Base-by-base conservation (phyloP, 92 coral and sea anemone genomes). In the Desmophyllum pertusum region DNA sequence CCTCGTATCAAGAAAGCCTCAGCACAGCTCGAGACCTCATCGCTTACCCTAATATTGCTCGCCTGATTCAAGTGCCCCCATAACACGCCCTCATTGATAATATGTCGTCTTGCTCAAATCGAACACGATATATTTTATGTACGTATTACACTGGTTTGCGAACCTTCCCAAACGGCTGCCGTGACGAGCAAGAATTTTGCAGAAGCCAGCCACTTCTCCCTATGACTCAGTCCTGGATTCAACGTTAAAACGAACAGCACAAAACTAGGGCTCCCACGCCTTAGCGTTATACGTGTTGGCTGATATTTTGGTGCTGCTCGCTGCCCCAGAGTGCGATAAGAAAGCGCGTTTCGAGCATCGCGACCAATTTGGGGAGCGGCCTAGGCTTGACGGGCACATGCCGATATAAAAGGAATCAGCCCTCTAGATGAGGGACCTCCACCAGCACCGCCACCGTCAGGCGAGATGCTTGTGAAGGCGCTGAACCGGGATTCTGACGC, bases 201-300 rank as follows among this genome's bases (percentile, higher is more conserved):
- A n/a, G n/a, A n/a, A n/a, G n/a, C n/a, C n/a, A n/a, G n/a, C n/a
- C n/a, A n/a, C n/a, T n/a, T n/a, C n/a, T n/a, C n/a, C n/a, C n/a
- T n/a, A n/a, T n/a, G n/a, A n/a, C n/a, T n/a, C n/a, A n/a, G n/a
- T n/a, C n/a, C n/a, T n/a, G n/a, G n/a, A n/a, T n/a, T n/a, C n/a
- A n/a, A n/a, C n/a, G n/a, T n/a, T n/a, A n/a, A n/a, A n/a, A n/a
- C n/a, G n/a, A n/a, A n/a, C n/a, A n/a, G n/a, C n/a, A n/a, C n/a
- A n/a, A n/a, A n/a, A n/a, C n/a, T n/a, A n/a, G n/a, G n/a, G n/a
- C 70, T 84, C 84, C 91, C 91, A 88, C 4, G 86, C 91, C 67
- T 84, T 83, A 0, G 91, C 91, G 67, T 88, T 88, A 43, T 88
- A 77, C 70, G n/a, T 76, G 84, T 39, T 84, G 77, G 70, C 91